Percentiles rank a stretch among this genome's conserved stretches.
Conservation (phyloP, 1,140 invertebrate genomes). For the fruit fly (Drosophila melanogaster) region Release_6_plus_ISO1_MT NT_033779.5:5301001-5301500, state of each 20-base stretch:
- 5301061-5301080: conserved; percentile 46
- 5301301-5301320: conserved; percentile 42
- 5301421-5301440: conserved; percentile 8
- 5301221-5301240: conserved; percentile 1
- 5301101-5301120: conserved; percentile 47
- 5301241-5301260: neutral
- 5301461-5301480: conserved; percentile 63
- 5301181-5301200: conserved; percentile 63
- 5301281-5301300: conserved; percentile 54
- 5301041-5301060: neutral
- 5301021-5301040: neutral
- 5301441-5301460: conserved; percentile 70
- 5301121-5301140: conserved; percentile 46
- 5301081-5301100: conserved; percentile 54
- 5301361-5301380: conserved; percentile 1
- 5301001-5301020: neutral
- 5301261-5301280: conserved; percentile 46
- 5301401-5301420: neutral
- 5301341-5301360: neutral
- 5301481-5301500: conserved; percentile 75
- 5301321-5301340: no score
- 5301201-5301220: conserved; percentile 60
- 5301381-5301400: no score
- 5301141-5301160: conserved; percentile 28
- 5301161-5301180: conserved; percentile 17